Conservation (phyloP, 1,140 invertebrate genomes). For the Aphaenogaster floridana region DNA sequence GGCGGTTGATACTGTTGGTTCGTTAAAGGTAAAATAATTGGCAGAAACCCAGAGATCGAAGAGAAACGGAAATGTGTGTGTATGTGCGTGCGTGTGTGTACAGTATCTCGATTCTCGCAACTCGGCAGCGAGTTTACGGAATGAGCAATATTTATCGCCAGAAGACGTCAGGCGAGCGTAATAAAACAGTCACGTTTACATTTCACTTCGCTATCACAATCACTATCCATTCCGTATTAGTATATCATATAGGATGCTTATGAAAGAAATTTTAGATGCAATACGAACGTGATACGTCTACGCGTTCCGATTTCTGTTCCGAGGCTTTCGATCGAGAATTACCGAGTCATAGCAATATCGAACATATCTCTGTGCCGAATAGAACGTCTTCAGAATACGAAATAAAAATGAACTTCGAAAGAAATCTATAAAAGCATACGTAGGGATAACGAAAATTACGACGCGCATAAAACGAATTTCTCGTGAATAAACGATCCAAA, state of each 20-base stretch:
- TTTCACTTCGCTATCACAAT: conserved; percentile 13
- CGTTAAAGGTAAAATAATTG: conserved; percentile 14
- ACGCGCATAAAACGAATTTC: conserved; percentile 2
- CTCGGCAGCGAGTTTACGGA: not conserved
- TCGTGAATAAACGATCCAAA: conserved; percentile 19
- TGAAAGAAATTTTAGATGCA: conserved; percentile 38
- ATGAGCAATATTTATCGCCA: conserved; percentile 40
- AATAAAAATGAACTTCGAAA: conserved; percentile 25
- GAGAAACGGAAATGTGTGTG: not conserved
- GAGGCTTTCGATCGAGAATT: conserved; percentile 37
- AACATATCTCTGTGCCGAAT: conserved; percentile 73
- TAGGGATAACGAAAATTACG: conserved; percentile 15
- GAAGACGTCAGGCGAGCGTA: not conserved
- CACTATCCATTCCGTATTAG: conserved; percentile 17
- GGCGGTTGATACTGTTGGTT: conserved; percentile 33
- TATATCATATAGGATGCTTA: conserved; percentile 35
- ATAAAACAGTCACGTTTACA: conserved; percentile 34
- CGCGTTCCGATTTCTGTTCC: not conserved
- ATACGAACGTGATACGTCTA: not conserved
- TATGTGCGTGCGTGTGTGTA: not conserved
- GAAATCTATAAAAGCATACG: conserved; percentile 23
- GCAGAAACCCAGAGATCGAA: not conserved
- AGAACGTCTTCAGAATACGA: conserved; percentile 43
- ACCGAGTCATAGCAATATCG: conserved; percentile 73
- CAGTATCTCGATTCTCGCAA: not conserved